Conservation (phyloP, 2,797 vertebrate species). For the Sandelia bainsii region DNA sequence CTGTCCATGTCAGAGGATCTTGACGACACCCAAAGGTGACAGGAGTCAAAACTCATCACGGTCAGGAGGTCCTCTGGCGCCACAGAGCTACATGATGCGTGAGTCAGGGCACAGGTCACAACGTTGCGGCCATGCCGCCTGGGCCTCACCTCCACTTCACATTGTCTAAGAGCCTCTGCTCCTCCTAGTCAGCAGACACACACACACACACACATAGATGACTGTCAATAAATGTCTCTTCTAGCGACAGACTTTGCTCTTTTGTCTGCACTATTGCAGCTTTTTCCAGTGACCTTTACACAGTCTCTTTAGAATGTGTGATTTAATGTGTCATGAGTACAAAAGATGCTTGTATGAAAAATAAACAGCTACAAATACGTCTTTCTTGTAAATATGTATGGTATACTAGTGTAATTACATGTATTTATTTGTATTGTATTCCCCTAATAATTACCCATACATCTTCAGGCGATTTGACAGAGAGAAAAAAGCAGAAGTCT, state of each 20-base stretch:
- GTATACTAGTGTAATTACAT: constrained; percentile 7
- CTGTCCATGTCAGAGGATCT: constrained; percentile 72
- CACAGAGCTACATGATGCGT: constrained; percentile 85
- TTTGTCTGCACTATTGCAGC: constrained; percentile 72
- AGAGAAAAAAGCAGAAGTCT: constrained; percentile 33
- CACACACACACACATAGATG: constrained; percentile 4
- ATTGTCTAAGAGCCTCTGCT: constrained; percentile 77
- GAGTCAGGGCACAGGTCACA: constrained; percentile 88
- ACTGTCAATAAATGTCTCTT: constrained; percentile 75
- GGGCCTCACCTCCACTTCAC: constrained; percentile 84
- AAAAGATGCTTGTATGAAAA: constrained; percentile 11
- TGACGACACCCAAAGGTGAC: constrained; percentile 90
- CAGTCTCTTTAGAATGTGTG: constrained; percentile 54
- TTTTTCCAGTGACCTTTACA: constrained; percentile 75
- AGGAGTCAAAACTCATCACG: constrained; percentile 92
- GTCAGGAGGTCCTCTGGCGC: constrained; percentile 85
- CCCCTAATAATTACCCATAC: constrained; percentile 1
- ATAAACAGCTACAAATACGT: constrained; percentile 13
- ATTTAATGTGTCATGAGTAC: constrained; percentile 42
- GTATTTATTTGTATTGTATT: constrained; percentile 17
- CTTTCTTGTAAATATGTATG: background rate
- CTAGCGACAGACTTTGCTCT: constrained; percentile 78
- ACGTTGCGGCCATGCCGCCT: constrained; percentile 83
- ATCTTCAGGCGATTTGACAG: constrained; percentile 23
- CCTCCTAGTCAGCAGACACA: constrained; percentile 39